Evolutionary conservation across 2,113 vertebrate genomes (phyloP).

Genomic region (Campylorhamphus procurvoides): DNA sequence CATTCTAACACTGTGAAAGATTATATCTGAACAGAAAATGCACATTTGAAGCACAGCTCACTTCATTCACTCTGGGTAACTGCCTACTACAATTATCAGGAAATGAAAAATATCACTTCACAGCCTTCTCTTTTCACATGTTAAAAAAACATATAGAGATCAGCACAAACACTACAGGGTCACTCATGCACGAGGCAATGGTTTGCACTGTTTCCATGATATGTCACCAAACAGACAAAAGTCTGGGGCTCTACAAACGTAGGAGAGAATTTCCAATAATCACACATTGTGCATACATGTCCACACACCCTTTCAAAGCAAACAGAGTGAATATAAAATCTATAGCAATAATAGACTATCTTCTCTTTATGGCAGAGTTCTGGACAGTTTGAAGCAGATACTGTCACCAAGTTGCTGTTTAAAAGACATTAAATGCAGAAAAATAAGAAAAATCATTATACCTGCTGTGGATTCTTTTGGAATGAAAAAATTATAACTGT

Average conservation of each 20-base stretch:
- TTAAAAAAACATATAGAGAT: constrained; percentile 9
- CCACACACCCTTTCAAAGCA: background rate
- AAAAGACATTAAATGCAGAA: background rate
- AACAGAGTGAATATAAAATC: constrained; percentile 10
- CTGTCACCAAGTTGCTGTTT: constrained; percentile 1
- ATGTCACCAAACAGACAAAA: constrained; percentile 2
- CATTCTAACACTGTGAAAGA: background rate
- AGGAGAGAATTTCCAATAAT: constrained; percentile 21
- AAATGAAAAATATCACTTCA: constrained; percentile 45
- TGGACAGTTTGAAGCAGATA: constrained; percentile 25
- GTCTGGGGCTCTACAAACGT: background rate
- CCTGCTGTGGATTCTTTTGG: background rate
- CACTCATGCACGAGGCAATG: background rate
- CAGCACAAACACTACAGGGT: constrained; percentile 13
- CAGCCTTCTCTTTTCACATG: constrained; percentile 21
- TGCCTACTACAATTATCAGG: constrained; percentile 43
- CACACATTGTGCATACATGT: background rate
- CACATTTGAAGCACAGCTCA: background rate
- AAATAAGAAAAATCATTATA: constrained; percentile 31
- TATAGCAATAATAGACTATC: background rate
- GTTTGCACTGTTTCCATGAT: background rate
- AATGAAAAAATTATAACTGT: background rate
- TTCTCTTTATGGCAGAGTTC: background rate
- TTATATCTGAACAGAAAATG: constrained; percentile 14
- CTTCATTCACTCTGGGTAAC: constrained; percentile 22